Evolutionary conservation across 2,797 vertebrate genomes (phyloP).

Genomic region (Hyperoplus lanceolatus): DNA sequence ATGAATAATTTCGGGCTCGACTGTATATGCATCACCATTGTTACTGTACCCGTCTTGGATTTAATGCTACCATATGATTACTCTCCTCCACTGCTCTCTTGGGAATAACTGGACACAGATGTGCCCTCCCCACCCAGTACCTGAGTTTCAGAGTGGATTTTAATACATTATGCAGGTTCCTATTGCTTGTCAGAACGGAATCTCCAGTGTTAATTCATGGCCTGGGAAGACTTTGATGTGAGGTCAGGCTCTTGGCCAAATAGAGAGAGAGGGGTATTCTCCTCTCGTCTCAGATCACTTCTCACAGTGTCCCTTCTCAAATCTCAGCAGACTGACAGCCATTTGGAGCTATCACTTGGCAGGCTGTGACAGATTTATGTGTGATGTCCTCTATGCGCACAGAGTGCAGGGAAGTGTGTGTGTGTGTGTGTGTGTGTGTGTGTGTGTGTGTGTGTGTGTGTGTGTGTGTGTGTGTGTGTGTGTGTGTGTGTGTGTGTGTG

Average conservation of each 20-base stretch:
- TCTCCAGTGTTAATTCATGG: slow-evolving; percentile 67
- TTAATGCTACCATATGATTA: slow-evolving; percentile 31
- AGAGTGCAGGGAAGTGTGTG: slow-evolving; percentile 29
- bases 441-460: too few relatives aligned
- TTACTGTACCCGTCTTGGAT: slow-evolving; percentile 31
- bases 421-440: too few relatives aligned
- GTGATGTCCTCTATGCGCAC: slow-evolving; percentile 46
- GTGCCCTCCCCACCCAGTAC: slow-evolving; percentile 43
- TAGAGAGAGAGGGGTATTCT: slow-evolving; percentile 48
- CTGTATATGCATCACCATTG: slow-evolving; percentile 10
- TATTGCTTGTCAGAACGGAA: slow-evolving; percentile 57
- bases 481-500: neutral
- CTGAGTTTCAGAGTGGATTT: slow-evolving; percentile 45
- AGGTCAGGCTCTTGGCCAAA: slow-evolving; percentile 70
- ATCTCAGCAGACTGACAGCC: slow-evolving; percentile 70
- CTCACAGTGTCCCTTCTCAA: slow-evolving; percentile 58
- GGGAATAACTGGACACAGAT: slow-evolving; percentile 65
- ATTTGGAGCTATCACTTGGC: slow-evolving; percentile 77
- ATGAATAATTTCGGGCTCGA: too few relatives aligned
- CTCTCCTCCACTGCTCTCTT: slow-evolving; percentile 36
- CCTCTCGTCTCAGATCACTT: slow-evolving; percentile 67
- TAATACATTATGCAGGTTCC: slow-evolving; percentile 58
- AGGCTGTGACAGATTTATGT: slow-evolving; percentile 73
- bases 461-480: neutral
- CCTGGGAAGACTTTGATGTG: slow-evolving; percentile 77